phyloP scores from a whole-genome alignment of 1,140 invertebrate genomes.

The Drosophila willistoni region DNA sequence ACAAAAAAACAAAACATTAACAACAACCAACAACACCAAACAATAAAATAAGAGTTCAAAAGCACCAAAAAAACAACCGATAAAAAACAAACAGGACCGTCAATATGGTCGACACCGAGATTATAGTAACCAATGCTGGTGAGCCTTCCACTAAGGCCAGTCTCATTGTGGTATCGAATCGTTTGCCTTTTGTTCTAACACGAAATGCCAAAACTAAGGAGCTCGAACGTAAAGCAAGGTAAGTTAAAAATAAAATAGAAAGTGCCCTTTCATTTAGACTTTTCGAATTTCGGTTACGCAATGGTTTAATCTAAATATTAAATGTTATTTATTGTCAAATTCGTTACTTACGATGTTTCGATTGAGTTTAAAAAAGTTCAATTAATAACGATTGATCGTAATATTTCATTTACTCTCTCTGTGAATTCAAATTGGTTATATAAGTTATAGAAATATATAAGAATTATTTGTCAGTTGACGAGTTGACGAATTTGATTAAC shows the following conservation, averaged over 20 bases:
- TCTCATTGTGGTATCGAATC: constrained; percentile 95
- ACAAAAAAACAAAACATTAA: neutral
- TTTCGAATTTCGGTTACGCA: neutral
- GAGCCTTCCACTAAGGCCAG: constrained; percentile 85
- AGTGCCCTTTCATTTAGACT: neutral
- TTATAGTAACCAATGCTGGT: constrained; percentile 74
- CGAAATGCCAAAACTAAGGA: constrained; percentile 88
- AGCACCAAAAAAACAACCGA: neutral
- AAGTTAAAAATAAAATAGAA: constrained; percentile 63
- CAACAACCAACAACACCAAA: neutral
- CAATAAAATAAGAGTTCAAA: neutral
- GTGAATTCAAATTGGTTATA: neutral
- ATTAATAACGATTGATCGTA: no score
- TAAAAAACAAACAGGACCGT: neutral
- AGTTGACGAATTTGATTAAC: neutral
- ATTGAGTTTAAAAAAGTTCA: no score
- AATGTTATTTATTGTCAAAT: no score
- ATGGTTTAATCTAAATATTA: neutral
- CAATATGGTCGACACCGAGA: constrained; percentile 79
- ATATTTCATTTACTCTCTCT: no score
- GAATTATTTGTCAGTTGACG: neutral
- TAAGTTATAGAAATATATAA: neutral
- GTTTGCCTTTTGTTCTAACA: constrained; percentile 93
- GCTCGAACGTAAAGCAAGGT: constrained; percentile 92
- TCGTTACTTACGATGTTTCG: no score